These are phyloP conservation scores for Abrostola tripartita DNA, from an alignment of 2,888 invertebrate species.

Conservation along the genomic window DNA sequence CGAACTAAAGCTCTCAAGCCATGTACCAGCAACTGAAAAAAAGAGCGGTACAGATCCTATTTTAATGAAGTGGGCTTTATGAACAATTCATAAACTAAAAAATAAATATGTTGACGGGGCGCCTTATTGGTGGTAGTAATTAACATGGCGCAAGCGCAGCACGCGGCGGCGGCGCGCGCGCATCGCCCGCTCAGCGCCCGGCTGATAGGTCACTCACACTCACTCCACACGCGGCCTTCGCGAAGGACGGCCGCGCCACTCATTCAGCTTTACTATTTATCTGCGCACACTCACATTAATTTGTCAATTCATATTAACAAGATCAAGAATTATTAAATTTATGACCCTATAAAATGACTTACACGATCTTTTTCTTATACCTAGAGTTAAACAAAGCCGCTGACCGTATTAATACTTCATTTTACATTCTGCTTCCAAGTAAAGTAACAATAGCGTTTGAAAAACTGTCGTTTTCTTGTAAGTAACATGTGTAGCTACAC, in stretches of 20 bases:
- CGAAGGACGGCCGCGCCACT: constrained; percentile 74
- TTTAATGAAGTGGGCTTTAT: constrained; percentile 75
- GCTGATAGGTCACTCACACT: constrained; percentile 81
- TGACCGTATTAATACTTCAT: not conserved
- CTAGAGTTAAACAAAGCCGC: constrained; percentile 4
- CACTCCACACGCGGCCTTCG: constrained; percentile 76
- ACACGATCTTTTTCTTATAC: constrained; percentile 1
- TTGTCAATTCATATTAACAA: constrained; percentile 45
- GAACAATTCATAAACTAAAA: constrained; percentile 77
- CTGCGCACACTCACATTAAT: constrained; percentile 19
- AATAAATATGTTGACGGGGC: constrained; percentile 80
- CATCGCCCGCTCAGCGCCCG: constrained; percentile 28
- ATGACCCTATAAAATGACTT: constrained; percentile 5
- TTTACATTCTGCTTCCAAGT: not conserved
- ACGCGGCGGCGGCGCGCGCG: constrained; percentile 58
- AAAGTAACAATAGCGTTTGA: constrained; percentile 29
- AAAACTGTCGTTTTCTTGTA: constrained; percentile 37
- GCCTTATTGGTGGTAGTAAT: constrained; percentile 85
- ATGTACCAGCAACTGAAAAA: constrained; percentile 65
- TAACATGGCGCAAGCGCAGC: constrained; percentile 77
- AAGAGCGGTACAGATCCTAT: constrained; percentile 67
- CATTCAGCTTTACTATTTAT: constrained; percentile 58
- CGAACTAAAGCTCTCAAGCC: constrained; percentile 34
- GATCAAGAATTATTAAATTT: constrained; percentile 12
- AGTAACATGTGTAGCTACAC: constrained; percentile 26